Evolutionary conservation across 2,797 vertebrate genomes (phyloP).

Genomic region (Pipistrellus kuhlii): DNA sequence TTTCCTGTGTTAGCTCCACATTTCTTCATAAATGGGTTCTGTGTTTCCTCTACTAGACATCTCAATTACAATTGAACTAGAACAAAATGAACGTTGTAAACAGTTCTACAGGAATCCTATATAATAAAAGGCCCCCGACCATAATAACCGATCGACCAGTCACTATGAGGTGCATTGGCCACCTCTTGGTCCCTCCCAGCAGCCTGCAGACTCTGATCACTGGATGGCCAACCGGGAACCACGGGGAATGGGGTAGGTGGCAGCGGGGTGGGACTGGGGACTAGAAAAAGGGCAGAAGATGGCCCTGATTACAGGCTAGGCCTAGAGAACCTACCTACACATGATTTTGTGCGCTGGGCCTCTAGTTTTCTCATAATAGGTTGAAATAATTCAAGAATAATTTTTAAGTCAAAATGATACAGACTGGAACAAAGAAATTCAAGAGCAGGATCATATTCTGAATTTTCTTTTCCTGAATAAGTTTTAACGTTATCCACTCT

Average conservation of each 20-base stretch:
- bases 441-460: not conserved
- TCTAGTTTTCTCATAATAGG: not conserved
- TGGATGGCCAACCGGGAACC: too few species aligned
- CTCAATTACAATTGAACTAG: not conserved
- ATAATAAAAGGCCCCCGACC: too few species aligned
- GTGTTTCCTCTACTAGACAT: not conserved
- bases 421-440: not conserved
- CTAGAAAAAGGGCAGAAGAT: too few species aligned
- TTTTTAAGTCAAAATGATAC: conserved; percentile 30
- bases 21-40: not conserved
- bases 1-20: not conserved
- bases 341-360: too few species aligned
- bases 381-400: not conserved
- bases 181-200: too few species aligned
- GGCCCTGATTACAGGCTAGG: too few species aligned
- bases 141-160: too few species aligned
- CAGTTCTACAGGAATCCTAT: not conserved
- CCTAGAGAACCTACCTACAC: too few species aligned
- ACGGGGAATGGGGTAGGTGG: too few species aligned
- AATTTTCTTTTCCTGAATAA: not conserved
- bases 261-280: too few species aligned
- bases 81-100: conserved; percentile 9
- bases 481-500: not conserved
- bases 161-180: too few species aligned
- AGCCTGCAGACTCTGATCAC: too few species aligned